Evolutionary conservation across 2,888 invertebrate genomes (phyloP).

Genomic region (Aricia artaxerxes): DNA sequence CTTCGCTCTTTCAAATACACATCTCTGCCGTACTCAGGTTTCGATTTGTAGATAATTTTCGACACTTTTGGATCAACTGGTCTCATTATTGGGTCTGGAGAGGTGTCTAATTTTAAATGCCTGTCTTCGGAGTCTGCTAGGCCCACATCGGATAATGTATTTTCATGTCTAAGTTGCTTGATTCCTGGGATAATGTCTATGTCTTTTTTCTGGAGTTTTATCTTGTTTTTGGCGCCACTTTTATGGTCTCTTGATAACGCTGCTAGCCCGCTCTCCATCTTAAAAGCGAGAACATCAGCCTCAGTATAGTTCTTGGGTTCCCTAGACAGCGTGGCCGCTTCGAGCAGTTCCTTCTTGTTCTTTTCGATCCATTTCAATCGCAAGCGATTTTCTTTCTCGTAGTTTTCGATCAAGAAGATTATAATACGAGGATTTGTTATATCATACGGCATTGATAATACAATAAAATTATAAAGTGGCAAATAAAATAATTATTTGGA

Average conservation of each 20-base stretch:
- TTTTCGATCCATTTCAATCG: slow-evolving; percentile 55
- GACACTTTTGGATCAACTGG: slow-evolving; percentile 50
- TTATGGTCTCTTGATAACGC: slow-evolving; percentile 53
- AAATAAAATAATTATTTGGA: neutral
- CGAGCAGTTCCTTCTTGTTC: slow-evolving; percentile 48
- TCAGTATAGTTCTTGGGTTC: slow-evolving; percentile 55
- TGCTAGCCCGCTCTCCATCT: slow-evolving; percentile 52
- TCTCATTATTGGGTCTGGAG: slow-evolving; percentile 54
- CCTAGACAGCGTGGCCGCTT: slow-evolving; percentile 53
- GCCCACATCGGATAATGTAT: slow-evolving; percentile 53
- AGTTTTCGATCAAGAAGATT: slow-evolving; percentile 54
- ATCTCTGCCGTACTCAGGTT: slow-evolving; percentile 50
- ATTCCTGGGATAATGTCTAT: slow-evolving; percentile 49
- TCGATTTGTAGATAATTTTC: slow-evolving; percentile 50
- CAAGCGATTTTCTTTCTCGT: slow-evolving; percentile 55
- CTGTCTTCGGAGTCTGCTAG: slow-evolving; percentile 53
- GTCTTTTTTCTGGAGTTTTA: slow-evolving; percentile 49
- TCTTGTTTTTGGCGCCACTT: slow-evolving; percentile 48
- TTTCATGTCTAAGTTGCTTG: slow-evolving; percentile 47
- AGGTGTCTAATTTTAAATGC: slow-evolving; percentile 47
- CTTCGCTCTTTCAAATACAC: slow-evolving; percentile 49
- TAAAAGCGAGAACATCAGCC: slow-evolving; percentile 52
- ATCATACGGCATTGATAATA: slow-evolving; percentile 51
- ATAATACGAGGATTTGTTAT: slow-evolving; percentile 55
- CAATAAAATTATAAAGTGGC: slow-evolving; percentile 29